These are phyloP conservation scores for Tringa solitaria DNA, from an alignment of 2,113 vertebrate species.

Conservation along the genomic window DNA sequence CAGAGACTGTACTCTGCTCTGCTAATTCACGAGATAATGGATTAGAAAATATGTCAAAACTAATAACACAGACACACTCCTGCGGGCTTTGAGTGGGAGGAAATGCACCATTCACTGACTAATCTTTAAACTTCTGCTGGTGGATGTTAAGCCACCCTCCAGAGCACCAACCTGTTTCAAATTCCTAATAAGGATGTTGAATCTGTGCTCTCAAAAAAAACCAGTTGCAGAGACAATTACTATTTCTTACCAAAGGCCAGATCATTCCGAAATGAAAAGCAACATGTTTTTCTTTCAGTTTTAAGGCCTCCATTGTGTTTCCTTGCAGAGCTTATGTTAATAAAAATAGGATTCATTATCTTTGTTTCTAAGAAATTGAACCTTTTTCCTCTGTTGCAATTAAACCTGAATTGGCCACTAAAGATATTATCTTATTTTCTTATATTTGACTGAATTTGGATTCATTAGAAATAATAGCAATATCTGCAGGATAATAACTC, in stretches of 20 bases:
- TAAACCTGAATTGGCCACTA: background rate
- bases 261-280: background rate
- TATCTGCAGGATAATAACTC: background rate
- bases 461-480: background rate
- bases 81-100: conserved; percentile 50
- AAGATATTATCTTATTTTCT: background rate
- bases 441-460: background rate
- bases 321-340: background rate
- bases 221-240: background rate
- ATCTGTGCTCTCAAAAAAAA: background rate
- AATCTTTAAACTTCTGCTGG: conserved; percentile 48
- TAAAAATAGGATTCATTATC: background rate
- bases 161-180: conserved; percentile 31
- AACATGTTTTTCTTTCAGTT: background rate
- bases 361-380: background rate
- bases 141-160: conserved; percentile 23
- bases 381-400: background rate
- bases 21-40: conserved; percentile 30
- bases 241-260: background rate
- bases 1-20: background rate
- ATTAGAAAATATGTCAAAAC: conserved; percentile 51
- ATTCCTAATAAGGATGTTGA: conserved; percentile 37
- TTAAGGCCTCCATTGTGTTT: background rate
- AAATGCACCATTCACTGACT: conserved; percentile 50
- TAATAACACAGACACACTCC: conserved; percentile 37